Percentiles rank a stretch among this genome's conserved stretches.
These are phyloP conservation scores for Panagrolaimus sp. DNA, from an alignment of 1,140 invertebrate species.

Conservation along the genomic window DNA sequence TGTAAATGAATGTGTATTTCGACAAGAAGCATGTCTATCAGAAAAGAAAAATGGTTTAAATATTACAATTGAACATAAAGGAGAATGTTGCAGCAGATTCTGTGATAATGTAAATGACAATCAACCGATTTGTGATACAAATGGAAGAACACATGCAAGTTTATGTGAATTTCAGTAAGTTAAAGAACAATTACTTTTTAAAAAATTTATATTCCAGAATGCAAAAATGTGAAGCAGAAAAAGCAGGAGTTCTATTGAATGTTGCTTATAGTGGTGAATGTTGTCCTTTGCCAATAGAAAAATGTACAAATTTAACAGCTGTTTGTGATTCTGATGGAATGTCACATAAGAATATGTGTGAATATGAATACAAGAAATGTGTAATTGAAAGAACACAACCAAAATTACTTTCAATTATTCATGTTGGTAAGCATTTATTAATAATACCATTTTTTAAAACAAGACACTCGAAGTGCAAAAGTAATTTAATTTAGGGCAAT, in stretches of 20 bases:
- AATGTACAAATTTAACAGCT: conserved; percentile 2
- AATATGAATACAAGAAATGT: conserved; percentile 11
- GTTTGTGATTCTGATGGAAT: conserved; percentile 26
- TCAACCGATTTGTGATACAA: conserved; percentile 17
- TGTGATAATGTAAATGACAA: not conserved
- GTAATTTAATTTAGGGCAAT: not conserved
- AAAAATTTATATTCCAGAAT: not conserved
- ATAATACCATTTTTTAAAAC: not conserved
- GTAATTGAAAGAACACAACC: conserved; percentile 7
- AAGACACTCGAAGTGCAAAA: not conserved
- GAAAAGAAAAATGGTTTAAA: not conserved
- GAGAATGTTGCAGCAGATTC: conserved; percentile 25
- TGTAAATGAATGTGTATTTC: conserved; percentile 28
- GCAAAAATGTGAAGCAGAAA: conserved; percentile 28
- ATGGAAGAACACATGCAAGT: conserved; percentile 13
- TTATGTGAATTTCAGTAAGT: conserved; percentile 14
- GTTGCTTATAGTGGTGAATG: conserved; percentile 19
- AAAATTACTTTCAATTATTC: conserved; percentile 7
- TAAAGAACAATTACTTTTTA: not conserved
- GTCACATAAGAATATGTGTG: conserved; percentile 22
- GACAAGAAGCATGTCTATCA: conserved; percentile 17
- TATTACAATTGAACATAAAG: conserved; percentile 16
- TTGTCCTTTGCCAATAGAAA: conserved; percentile 15
- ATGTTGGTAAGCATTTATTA: not conserved
- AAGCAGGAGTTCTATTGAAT: not conserved